Evolutionary conservation across 1,140 invertebrate genomes (phyloP), one percentile per base, ranked within the genome.

Genomic region (Zaprionus lachaisei): DNA sequence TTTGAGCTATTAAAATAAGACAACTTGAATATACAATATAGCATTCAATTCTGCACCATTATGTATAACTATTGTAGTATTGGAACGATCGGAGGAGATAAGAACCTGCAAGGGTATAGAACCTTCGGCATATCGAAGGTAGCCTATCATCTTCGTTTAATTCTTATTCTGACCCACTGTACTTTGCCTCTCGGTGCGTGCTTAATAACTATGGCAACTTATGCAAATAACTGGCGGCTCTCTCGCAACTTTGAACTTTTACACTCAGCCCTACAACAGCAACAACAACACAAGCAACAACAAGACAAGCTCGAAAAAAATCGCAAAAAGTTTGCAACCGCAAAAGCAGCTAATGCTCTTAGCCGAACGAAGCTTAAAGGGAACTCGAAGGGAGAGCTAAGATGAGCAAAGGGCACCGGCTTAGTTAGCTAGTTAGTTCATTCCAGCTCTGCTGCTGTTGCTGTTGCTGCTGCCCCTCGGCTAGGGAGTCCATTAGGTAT

Each of bases 151-250:
- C 4, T 0, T 5, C 4, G 26, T 4, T 26, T 26, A 26, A 26
- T 26, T 31, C 7, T 9, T 31, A 7, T 2, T 31, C 7, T 31
- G 28, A 31, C 28, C 31, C 31, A 34, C 31, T 34, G 31, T 34
- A 11, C 31, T 28, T 7, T 28, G 26, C 5, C 6, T 34, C 31
- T 34, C 31, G 9, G 9, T 34, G 9, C 31, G 31, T 34, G 31
- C 31, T 89, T 89, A 90, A 87, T 87, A 87, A 90, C 84, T 84
- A 81, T 81, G 84, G 83, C 78, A 90, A 90, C 84, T 89, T 84
- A 89, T 89, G 84, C 84, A 89, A 89, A 89, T 89, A 89, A 81
- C 79, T 83, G 54, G 44, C 62, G 81, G 84, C 73, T 67, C 54
- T 78, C 51, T 68, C 44, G 37, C 55, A 76, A 75, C 67, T 76